phyloP scores from a whole-genome alignment of 2,113 vertebrate genomes.

The Scophthalmus maximus region DNA sequence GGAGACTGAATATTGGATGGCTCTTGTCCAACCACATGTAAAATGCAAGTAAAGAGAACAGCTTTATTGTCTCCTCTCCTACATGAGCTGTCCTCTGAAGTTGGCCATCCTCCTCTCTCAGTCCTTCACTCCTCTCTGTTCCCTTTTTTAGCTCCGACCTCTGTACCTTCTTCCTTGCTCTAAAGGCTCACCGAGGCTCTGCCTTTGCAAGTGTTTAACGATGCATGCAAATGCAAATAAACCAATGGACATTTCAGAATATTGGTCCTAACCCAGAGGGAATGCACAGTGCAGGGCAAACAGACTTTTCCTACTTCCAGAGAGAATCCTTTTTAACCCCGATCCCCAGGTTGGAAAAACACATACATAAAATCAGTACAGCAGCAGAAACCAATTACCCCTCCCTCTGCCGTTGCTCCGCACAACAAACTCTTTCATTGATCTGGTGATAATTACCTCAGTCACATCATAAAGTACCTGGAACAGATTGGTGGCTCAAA shows the following conservation, averaged over 20 bases:
- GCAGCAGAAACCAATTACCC: constrained; percentile 80
- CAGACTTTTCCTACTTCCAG: constrained; percentile 27
- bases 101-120: constrained; percentile 1
- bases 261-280: constrained; percentile 53
- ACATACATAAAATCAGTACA: constrained; percentile 71
- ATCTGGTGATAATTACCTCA: constrained; percentile 83
- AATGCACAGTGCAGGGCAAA: constrained; percentile 26
- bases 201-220: constrained; percentile 67
- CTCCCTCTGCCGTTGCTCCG: constrained; percentile 59
- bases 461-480: constrained; percentile 85
- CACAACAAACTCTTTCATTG: constrained; percentile 82
- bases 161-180: constrained; percentile 30
- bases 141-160: constrained; percentile 24
- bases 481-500: constrained; percentile 83
- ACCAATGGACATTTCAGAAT: constrained; percentile 48
- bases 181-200: constrained; percentile 44
- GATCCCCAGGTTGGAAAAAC: constrained; percentile 58
- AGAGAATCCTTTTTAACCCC: constrained; percentile 57
- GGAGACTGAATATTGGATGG: no score
- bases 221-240: constrained; percentile 71
- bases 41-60: not conserved
- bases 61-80: constrained; percentile 2
- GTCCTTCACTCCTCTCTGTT: constrained; percentile 2
- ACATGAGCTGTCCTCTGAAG: constrained; percentile 32
- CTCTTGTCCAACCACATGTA: no score